These are phyloP conservation scores for Drosophila differens DNA, from an alignment of 2,888 invertebrate genomes.

Conservation along the genomic window DNA sequence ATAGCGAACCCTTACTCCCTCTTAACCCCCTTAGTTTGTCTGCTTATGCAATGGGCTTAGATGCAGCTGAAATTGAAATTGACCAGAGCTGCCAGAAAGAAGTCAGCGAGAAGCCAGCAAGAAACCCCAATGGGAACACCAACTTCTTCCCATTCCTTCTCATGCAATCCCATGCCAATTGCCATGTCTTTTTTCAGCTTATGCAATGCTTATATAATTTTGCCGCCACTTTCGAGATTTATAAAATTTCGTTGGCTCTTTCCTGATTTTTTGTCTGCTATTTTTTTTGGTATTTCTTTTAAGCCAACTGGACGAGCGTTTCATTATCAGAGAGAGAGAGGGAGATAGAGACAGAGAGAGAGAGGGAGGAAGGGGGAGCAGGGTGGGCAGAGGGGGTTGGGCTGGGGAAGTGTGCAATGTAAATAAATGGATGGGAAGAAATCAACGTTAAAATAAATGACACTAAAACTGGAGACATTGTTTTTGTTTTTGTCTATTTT, in stretches of 20 bases:
- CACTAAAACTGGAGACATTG: conserved; percentile 82
- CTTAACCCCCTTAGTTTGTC: not conserved
- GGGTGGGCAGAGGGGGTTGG: not conserved
- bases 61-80: conserved; percentile 61
- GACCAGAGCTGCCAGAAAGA: conserved; percentile 50
- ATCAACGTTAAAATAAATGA: conserved; percentile 83
- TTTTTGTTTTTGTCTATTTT: conserved; percentile 29
- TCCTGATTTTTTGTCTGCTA: conserved; percentile 10
- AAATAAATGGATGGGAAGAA: conserved; percentile 82
- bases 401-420: conserved; percentile 75
- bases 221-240: conserved; percentile 77
- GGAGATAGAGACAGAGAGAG: not conserved
- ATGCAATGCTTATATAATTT: conserved; percentile 79
- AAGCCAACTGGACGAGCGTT: conserved; percentile 76
- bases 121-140: conserved; percentile 9
- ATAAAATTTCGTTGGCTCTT: conserved; percentile 54
- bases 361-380: not conserved
- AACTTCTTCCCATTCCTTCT: not conserved
- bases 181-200: conserved; percentile 50
- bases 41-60: conserved; percentile 66
- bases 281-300: conserved; percentile 40
- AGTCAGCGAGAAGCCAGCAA: not conserved
- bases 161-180: conserved; percentile 16
- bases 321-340: conserved; percentile 59
- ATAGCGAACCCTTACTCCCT: not conserved